Evolutionary conservation across 2,113 vertebrate species (phyloP), one percentile per base, ranked within the genome.

Genomic region (Leucopsar rothschildi): DNA sequence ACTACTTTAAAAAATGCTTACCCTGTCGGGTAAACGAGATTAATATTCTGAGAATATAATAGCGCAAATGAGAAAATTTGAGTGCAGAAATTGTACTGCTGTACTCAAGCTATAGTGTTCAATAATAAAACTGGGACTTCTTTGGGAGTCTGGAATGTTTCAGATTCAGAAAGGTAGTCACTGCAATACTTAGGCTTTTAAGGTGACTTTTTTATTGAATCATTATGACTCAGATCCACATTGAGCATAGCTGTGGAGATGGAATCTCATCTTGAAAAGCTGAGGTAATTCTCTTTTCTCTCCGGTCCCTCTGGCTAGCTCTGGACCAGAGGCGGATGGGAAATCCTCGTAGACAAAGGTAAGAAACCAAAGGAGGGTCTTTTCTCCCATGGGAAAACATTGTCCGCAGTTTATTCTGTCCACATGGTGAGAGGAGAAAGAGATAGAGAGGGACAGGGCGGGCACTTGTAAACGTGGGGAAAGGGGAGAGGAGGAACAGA

Each of bases 121-220:
- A 39, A 25, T 91, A 93, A 96, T 64, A 72, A 89, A 96, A 87
- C 20, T 47, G 75, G 78, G 65, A 55, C 49, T 94, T 97, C 91
- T 94, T 92, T 86, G 95, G 42, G 94, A 95, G 82, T 64, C 93
- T 82, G 85, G 93, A 92, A 82, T 95, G 92, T 90, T 93, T 97
- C 86, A 90, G 79, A n/a, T 61, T 95, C 19, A 8, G 12, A 21
- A 64, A 91, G 60, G 86, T 71, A 70, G 65, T 93, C 39, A 9
- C 37, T 60, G 31, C 39, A 77, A 49, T 47, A 59, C 71, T 89
- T 88, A 88, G 55, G 42, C 19, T 95, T 92, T 90, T 90, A 90
- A 97, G 82, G 53, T 95, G 95, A 90, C 86, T 97, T 97, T 88
- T 92, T 91, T 95, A 96, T 55, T 65, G 42, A 93, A 90, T 94